Conservation (phyloP, 2,113 vertebrate species). For the Ardeotis arabs region DNA sequence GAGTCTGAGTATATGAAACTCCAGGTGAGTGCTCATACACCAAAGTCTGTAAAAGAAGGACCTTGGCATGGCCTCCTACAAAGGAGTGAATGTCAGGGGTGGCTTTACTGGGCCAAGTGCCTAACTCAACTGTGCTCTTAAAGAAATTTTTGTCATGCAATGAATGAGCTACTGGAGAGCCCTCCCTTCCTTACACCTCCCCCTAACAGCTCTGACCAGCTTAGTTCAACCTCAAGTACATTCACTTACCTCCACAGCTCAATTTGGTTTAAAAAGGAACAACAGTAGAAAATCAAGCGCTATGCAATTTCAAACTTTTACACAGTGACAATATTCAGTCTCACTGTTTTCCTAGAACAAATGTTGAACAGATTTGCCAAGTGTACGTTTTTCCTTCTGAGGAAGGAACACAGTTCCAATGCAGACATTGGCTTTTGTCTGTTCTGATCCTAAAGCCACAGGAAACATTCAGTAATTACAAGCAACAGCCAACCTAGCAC, state of each 20-base stretch:
- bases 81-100: neutral
- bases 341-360: neutral
- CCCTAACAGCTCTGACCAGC: neutral
- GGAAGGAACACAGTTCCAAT: neutral
- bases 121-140: neutral
- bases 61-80: neutral
- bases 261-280: neutral
- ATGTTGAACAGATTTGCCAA: neutral
- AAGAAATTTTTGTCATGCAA: neutral
- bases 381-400: neutral
- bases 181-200: fast-evolving
- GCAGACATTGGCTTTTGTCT: neutral
- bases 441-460: neutral
- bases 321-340: neutral
- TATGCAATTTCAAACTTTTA: neutral
- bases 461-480: neutral
- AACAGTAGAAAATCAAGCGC: neutral
- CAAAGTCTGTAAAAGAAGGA: neutral
- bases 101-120: neutral
- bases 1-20: neutral
- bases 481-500: neutral
- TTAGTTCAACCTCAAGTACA: neutral
- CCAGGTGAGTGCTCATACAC: neutral
- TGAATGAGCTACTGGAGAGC: neutral
- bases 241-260: neutral